Evolutionary conservation across 1,140 invertebrate genomes (phyloP).

Genomic region (Globodera rostochiensis): DNA sequence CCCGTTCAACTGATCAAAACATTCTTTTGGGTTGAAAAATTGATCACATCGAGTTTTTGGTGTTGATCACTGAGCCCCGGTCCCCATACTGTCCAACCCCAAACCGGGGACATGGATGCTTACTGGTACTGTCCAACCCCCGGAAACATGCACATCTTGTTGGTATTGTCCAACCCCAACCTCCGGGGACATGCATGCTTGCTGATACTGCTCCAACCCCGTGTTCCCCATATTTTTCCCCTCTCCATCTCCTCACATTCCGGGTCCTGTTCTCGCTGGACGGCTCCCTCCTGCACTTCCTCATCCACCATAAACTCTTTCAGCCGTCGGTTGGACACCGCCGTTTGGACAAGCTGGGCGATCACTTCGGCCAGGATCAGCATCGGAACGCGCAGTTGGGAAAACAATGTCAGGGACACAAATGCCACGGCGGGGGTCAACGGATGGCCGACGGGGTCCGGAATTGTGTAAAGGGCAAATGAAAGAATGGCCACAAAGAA

Average conservation of each 20-base stretch:
- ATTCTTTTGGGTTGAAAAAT: too few relatives aligned
- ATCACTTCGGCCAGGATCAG: slow-evolving; percentile 71
- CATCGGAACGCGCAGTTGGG: slow-evolving; percentile 89
- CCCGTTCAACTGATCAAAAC: slow-evolving; percentile 31
- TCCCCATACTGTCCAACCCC: too few relatives aligned
- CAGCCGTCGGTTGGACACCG: slow-evolving; percentile 60
- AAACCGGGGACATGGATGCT: too few relatives aligned
- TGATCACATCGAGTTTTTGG: too few relatives aligned
- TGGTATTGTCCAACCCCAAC: too few relatives aligned
- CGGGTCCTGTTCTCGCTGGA: slow-evolving; percentile 34
- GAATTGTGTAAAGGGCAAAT: background rate
- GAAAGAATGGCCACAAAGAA: slow-evolving; percentile 39
- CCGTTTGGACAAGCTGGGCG: slow-evolving; percentile 67
- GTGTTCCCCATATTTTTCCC: too few relatives aligned
- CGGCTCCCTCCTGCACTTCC: slow-evolving; percentile 51
- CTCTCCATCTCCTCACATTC: slow-evolving; percentile 20
- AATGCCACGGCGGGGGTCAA: slow-evolving; percentile 74
- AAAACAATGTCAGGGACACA: slow-evolving; percentile 94
- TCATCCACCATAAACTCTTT: slow-evolving; percentile 58
- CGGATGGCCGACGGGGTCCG: slow-evolving; percentile 62
- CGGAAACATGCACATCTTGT: too few relatives aligned
- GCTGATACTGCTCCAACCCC: too few relatives aligned
- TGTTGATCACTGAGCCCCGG: too few relatives aligned
- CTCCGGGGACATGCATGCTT: too few relatives aligned
- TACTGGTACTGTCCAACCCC: too few relatives aligned